Conservation (phyloP, 1,140 invertebrate species). For the Stegodyphus dumicola region DNA sequence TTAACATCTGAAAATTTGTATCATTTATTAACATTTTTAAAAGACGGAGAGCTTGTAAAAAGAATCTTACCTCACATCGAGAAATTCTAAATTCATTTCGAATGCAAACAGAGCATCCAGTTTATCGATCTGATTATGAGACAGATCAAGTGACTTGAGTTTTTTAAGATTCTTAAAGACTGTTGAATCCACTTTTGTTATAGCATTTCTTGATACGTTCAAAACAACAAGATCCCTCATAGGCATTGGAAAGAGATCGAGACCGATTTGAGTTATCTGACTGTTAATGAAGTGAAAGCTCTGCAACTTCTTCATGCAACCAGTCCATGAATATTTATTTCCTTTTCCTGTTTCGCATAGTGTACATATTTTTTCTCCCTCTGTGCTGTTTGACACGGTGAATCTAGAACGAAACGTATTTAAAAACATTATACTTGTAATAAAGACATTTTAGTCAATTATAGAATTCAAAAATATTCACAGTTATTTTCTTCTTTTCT, state of each 20-base stretch:
- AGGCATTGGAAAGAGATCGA: constrained; percentile 11
- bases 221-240: constrained; percentile 2
- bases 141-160: constrained; percentile 13
- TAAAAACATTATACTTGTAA: too few relatives aligned
- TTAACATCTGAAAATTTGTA: too few relatives aligned
- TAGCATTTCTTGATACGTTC: constrained; percentile 17
- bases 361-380: not conserved
- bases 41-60: too few relatives aligned
- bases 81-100: not conserved
- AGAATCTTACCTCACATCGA: constrained; percentile 28
- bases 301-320: constrained; percentile 19
- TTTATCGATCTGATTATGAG: constrained; percentile 10
- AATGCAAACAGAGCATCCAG: constrained; percentile 10
- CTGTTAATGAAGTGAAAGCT: constrained; percentile 16
- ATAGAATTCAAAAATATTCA: too few relatives aligned
- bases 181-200: constrained; percentile 9
- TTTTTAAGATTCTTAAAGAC: constrained; percentile 3
- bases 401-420: not conserved
- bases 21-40: too few relatives aligned
- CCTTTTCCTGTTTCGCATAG: constrained; percentile 6
- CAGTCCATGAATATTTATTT: constrained; percentile 16
- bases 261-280: not conserved
- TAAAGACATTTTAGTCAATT: too few relatives aligned
- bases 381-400: constrained; percentile 9
- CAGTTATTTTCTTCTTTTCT: too few relatives aligned